Evolutionary conservation across 2,797 vertebrate genomes (phyloP).

Genomic region (Synanceia verrucosa): DNA sequence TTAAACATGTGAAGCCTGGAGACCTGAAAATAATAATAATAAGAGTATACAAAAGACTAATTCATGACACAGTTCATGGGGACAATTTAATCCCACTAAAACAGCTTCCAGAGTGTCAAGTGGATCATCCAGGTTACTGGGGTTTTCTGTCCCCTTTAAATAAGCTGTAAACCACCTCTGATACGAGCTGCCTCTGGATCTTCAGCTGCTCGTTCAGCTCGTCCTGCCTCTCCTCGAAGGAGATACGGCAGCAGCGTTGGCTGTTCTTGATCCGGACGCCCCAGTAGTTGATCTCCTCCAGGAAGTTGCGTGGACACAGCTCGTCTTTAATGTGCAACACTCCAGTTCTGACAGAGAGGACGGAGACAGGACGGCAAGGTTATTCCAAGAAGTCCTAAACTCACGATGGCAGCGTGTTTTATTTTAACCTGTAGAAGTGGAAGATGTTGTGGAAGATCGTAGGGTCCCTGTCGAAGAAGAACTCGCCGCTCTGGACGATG

Average conservation of each 20-base stretch:
- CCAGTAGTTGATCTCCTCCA: constrained; percentile 97
- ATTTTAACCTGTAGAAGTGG: constrained; percentile 86
- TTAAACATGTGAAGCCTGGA: neutral
- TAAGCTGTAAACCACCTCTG: constrained; percentile 74
- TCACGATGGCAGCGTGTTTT: neutral
- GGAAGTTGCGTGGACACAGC: constrained; percentile 88
- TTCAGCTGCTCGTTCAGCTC: constrained; percentile 92
- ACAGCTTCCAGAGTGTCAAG: neutral
- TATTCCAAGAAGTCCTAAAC: neutral
- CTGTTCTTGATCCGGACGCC: constrained; percentile 90
- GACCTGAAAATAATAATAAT: neutral
- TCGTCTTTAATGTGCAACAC: constrained; percentile 89
- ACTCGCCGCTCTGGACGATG: constrained; percentile 84
- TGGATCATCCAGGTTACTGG: neutral
- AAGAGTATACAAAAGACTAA: neutral
- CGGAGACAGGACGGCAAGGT: neutral
- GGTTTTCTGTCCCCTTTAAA: neutral
- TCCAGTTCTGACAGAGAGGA: constrained; percentile 77
- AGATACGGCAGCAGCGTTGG: constrained; percentile 92
- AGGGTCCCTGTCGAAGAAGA: constrained; percentile 94
- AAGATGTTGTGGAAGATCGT: constrained; percentile 91
- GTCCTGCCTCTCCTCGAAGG: constrained; percentile 92
- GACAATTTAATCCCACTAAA: neutral
- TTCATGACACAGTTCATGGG: neutral
- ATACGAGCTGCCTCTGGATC: constrained; percentile 89